phyloP scores from a whole-genome alignment of 2,797 vertebrate species.

The Craterocephalus amniculus region DNA sequence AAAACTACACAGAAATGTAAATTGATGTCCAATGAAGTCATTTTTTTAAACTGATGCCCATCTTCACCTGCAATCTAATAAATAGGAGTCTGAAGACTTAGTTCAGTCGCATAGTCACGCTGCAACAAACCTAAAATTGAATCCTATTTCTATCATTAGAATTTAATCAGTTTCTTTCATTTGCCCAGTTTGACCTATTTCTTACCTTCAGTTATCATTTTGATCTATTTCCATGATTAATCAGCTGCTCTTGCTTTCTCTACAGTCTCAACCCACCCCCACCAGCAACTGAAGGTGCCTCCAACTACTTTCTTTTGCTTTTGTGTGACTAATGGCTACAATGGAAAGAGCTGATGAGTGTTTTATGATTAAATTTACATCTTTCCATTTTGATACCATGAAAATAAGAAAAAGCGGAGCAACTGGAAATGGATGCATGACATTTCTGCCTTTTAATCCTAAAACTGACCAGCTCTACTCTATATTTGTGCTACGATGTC shows the following conservation, averaged over 20 bases:
- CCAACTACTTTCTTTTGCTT: background rate
- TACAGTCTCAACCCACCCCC: background rate
- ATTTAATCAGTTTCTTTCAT: background rate
- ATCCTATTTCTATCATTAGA: background rate
- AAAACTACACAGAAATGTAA: constrained; percentile 19
- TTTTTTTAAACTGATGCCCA: background rate
- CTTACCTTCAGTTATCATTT: background rate
- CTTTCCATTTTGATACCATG: constrained; percentile 13
- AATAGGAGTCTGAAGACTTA: too few species aligned
- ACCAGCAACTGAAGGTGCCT: background rate
- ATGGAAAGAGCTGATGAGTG: constrained; percentile 17
- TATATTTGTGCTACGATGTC: background rate
- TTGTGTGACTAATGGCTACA: background rate
- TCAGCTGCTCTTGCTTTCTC: background rate
- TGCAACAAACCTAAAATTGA: background rate
- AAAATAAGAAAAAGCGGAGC: background rate
- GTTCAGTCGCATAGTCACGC: background rate
- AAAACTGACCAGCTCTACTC: background rate
- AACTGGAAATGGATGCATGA: background rate
- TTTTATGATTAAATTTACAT: constrained; percentile 47
- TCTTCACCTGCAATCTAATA: background rate
- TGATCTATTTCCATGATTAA: background rate
- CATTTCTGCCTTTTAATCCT: background rate
- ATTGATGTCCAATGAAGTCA: background rate
- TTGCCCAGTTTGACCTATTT: background rate